Percentiles rank a stretch among this genome's conserved stretches.
Evolutionary conservation across 2,888 invertebrate species (phyloP).

Genomic region (Himalopsyche kuldschensis): DNA sequence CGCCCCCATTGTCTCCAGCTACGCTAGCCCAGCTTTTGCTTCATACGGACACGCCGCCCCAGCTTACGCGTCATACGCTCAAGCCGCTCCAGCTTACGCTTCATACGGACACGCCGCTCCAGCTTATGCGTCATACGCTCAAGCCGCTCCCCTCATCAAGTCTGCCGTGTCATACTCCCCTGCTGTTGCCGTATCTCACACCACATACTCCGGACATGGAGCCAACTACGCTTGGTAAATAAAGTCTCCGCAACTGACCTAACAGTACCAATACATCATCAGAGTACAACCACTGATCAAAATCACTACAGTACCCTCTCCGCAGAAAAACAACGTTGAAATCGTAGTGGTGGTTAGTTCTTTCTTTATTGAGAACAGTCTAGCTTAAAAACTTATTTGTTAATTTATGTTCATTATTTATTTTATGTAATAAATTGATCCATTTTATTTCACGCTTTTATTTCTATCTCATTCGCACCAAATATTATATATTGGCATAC

Average conservation of each 20-base stretch:
- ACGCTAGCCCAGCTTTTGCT: conserved; percentile 40
- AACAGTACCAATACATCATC: neutral
- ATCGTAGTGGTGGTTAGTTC: neutral
- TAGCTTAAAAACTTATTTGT: neutral
- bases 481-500: too few species aligned
- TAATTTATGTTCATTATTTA: neutral
- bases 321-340: neutral
- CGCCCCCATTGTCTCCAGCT: conserved; percentile 40
- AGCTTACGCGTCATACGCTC: conserved; percentile 5
- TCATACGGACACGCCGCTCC: conserved; percentile 37
- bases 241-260: neutral
- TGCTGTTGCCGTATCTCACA: conserved; percentile 38
- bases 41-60: conserved; percentile 38
- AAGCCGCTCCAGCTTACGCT: conserved; percentile 32
- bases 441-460: neutral
- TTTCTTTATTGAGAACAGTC: neutral
- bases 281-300: neutral
- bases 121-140: conserved; percentile 44
- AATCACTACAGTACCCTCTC: neutral
- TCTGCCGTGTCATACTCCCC: conserved; percentile 43
- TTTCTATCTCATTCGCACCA: neutral
- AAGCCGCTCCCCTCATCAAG: conserved; percentile 33
- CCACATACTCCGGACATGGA: conserved; percentile 64
- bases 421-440: neutral
- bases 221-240: conserved; percentile 67